Conservation (phyloP, 2,888 invertebrate species). For the Drosophila ochracea region DNA sequence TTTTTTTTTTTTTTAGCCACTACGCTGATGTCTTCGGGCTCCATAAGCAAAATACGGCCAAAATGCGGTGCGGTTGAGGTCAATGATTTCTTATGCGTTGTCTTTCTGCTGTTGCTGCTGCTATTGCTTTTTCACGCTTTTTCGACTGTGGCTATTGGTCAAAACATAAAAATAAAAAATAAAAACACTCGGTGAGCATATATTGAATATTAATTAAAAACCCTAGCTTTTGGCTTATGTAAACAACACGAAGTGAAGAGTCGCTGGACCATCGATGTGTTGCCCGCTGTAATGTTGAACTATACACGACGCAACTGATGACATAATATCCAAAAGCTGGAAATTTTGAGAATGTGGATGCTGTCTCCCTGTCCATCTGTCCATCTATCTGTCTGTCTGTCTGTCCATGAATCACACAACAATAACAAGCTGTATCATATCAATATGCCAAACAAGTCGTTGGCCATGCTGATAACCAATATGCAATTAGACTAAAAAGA, state of each 20-base stretch:
- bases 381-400: neutral
- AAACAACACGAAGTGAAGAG: slow-evolving; percentile 54
- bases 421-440: slow-evolving; percentile 9
- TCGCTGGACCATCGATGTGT: slow-evolving; percentile 36
- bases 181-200: slow-evolving; percentile 48
- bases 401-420: slow-evolving; percentile 16
- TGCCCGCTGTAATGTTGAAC: slow-evolving; percentile 57
- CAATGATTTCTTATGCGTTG: slow-evolving; percentile 74
- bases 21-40: slow-evolving; percentile 45
- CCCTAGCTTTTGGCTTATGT: slow-evolving; percentile 56
- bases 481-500: slow-evolving; percentile 71
- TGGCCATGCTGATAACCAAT: slow-evolving; percentile 52
- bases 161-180: slow-evolving; percentile 11
- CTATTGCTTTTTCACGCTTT: slow-evolving; percentile 66
- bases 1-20: slow-evolving; percentile 30
- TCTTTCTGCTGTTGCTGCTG: slow-evolving; percentile 51
- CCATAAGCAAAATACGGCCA: slow-evolving; percentile 74
- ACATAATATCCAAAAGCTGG: slow-evolving; percentile 42
- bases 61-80: slow-evolving; percentile 69
- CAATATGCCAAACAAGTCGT: slow-evolving; percentile 4
- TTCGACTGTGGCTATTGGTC: slow-evolving; percentile 28
- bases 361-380: neutral
- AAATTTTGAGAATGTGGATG: slow-evolving; percentile 18
- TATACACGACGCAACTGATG: slow-evolving; percentile 54
- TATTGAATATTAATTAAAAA: slow-evolving; percentile 73